Conservation (phyloP, 2,797 vertebrate species). For the Siniperca obscura region DNA sequence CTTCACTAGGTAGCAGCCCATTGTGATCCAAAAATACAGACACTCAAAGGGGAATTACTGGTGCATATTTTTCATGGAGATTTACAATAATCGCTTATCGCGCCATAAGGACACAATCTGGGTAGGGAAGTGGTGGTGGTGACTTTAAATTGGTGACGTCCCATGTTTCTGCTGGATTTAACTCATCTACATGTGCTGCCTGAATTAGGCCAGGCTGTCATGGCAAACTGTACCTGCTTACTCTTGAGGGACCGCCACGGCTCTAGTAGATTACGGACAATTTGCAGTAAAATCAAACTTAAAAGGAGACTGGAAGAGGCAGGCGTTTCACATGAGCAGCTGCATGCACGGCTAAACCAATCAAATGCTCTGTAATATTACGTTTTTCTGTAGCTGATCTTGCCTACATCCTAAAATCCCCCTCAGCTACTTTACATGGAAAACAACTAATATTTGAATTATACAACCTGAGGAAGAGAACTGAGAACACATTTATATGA, state of each 20-base stretch:
- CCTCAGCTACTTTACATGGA: neutral
- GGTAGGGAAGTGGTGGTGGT: conserved; percentile 54
- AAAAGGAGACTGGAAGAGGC: conserved; percentile 25
- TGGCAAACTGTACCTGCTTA: conserved; percentile 59
- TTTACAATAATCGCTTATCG: conserved; percentile 80
- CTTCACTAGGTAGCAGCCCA: conserved; percentile 61
- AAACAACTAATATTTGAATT: conserved; percentile 10
- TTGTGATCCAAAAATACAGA: conserved; percentile 77
- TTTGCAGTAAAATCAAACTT: conserved; percentile 61
- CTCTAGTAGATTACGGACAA: conserved; percentile 74
- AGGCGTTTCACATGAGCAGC: conserved; percentile 39
- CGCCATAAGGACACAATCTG: conserved; percentile 69
- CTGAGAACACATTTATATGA: conserved; percentile 6
- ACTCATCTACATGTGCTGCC: conserved; percentile 67
- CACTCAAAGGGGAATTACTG: conserved; percentile 71
- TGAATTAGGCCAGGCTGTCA: conserved; percentile 76
- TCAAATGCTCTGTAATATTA: conserved; percentile 44
- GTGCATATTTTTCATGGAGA: conserved; percentile 79
- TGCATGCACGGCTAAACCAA: conserved; percentile 45
- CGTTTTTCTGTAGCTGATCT: conserved; percentile 19
- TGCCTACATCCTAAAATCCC: conserved; percentile 22
- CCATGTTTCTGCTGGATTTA: conserved; percentile 72
- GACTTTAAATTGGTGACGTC: conserved; percentile 70
- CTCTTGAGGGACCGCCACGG: conserved; percentile 56
- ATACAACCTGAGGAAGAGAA: conserved; percentile 23